Percentiles rank a stretch among this genome's conserved stretches.
phyloP scores from a whole-genome alignment of 2,113 vertebrate genomes.

The Acanthisitta chloris region DNA sequence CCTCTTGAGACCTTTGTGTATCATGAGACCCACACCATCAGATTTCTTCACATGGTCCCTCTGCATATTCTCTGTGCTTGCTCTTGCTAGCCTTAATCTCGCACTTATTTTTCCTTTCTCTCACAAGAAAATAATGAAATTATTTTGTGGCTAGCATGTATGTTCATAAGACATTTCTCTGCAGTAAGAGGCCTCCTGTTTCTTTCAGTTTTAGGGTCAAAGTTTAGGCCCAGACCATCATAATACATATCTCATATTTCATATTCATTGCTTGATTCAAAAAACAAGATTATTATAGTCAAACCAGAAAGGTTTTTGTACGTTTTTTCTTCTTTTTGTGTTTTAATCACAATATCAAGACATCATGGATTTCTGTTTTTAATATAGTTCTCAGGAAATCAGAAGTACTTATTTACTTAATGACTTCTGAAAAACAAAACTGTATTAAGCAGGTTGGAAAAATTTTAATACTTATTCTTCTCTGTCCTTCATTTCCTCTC shows the following conservation, averaged over 20 bases:
- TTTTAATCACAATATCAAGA: constrained; percentile 19
- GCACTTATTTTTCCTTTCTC: neutral
- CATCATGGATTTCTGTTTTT: neutral
- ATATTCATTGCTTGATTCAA: constrained; percentile 6
- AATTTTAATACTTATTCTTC: neutral
- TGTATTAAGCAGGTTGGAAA: neutral
- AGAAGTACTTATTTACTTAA: neutral
- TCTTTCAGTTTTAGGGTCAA: neutral
- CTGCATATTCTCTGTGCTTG: neutral
- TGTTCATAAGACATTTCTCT: neutral
- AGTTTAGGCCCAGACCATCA: constrained; percentile 7
- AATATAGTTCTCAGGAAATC: neutral
- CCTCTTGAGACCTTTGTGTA: neutral
- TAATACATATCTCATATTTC: neutral
- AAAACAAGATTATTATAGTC: neutral
- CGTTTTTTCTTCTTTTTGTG: neutral
- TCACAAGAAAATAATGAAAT: neutral
- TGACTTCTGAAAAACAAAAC: neutral
- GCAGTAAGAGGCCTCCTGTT: neutral
- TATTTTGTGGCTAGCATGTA: neutral
- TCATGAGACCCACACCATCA: too few relatives aligned
- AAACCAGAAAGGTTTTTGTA: neutral
- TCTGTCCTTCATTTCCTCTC: neutral
- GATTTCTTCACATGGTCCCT: neutral
- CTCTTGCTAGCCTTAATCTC: neutral